phyloP scores from a whole-genome alignment of 2,888 invertebrate genomes.

The Rosalia funebris region DNA sequence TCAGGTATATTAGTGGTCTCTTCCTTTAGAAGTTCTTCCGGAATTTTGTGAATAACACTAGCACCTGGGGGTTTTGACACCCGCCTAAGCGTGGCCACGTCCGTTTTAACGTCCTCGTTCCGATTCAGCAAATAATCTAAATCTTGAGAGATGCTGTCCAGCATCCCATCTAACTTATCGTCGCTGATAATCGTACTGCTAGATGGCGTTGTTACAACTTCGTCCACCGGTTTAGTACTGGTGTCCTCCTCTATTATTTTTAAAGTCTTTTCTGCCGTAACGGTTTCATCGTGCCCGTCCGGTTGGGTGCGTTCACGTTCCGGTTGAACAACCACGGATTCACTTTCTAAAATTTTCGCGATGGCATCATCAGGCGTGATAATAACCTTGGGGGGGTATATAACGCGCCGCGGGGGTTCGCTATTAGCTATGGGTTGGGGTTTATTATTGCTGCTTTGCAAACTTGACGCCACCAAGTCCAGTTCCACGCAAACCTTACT shows the following conservation, averaged over 20 bases:
- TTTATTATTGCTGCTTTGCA: slow-evolving; percentile 43
- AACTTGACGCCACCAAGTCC: slow-evolving; percentile 62
- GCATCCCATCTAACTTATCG: slow-evolving; percentile 70
- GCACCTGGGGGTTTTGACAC: slow-evolving; percentile 52
- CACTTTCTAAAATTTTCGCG: slow-evolving; percentile 41
- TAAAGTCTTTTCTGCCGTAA: slow-evolving; percentile 38
- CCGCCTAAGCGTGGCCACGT: slow-evolving; percentile 43
- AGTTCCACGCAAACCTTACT: slow-evolving; percentile 70
- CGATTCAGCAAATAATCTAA: slow-evolving; percentile 83
- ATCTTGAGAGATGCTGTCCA: slow-evolving; percentile 84
- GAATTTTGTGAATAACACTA: slow-evolving; percentile 55
- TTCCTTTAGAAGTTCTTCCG: slow-evolving; percentile 49
- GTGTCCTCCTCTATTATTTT: slow-evolving; percentile 35
- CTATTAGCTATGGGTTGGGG: slow-evolving; percentile 14
- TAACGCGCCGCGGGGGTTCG: slow-evolving; percentile 40
- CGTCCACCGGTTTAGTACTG: slow-evolving; percentile 27
- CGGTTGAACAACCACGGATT: slow-evolving; percentile 31
- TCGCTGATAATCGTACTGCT: slow-evolving; percentile 51
- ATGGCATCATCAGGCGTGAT: slow-evolving; percentile 51
- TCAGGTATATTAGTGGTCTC: slow-evolving; percentile 37
- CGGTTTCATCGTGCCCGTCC: slow-evolving; percentile 56
- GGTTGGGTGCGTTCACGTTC: slow-evolving; percentile 55
- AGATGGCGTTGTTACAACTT: slow-evolving; percentile 60
- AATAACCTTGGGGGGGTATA: slow-evolving; percentile 46
- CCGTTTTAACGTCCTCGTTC: slow-evolving; percentile 46